These are phyloP conservation scores for Chrysodeixis includens DNA, from an alignment of 2,888 invertebrate genomes.

Conservation along the genomic window DNA sequence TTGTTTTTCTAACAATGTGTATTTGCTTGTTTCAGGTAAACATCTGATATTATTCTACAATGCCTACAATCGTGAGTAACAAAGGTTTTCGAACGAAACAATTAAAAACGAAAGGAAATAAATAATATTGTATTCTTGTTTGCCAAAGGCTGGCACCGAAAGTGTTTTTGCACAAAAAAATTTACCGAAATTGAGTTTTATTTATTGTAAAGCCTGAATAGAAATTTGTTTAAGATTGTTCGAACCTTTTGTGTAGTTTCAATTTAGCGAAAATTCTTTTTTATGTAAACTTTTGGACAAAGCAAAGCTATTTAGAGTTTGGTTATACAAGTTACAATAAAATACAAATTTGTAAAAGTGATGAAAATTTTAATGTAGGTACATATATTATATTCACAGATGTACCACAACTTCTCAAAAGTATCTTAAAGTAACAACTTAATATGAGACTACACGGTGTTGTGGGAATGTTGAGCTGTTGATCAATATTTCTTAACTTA, in stretches of 20 bases:
- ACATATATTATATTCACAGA: too few relatives aligned
- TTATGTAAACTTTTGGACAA: background rate
- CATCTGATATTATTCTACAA: slow-evolving; percentile 34
- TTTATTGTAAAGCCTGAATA: background rate
- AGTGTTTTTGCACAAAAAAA: background rate
- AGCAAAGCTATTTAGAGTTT: too few relatives aligned
- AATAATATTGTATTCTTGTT: background rate
- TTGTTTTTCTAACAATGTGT: slow-evolving; percentile 26
- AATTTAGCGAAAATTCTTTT: background rate
- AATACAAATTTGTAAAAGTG: too few relatives aligned
- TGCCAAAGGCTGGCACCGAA: background rate
- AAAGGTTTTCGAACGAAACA: slow-evolving; percentile 7
- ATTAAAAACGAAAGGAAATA: slow-evolving; percentile 2
- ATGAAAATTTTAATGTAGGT: too few relatives aligned
- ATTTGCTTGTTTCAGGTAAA: slow-evolving; percentile 58
- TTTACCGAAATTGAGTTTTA: background rate
- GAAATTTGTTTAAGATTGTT: background rate
- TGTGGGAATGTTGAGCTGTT: too few relatives aligned
- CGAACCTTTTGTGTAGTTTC: background rate
- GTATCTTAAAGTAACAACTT: too few relatives aligned
- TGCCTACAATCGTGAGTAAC: slow-evolving; percentile 41
- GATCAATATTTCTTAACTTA: too few relatives aligned
- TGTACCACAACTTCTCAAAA: too few relatives aligned
- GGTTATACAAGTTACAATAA: too few relatives aligned
- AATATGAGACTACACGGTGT: too few relatives aligned